Evolutionary conservation across 2,888 invertebrate species (phyloP).

Genomic region (Ectemnius lituratus): DNA sequence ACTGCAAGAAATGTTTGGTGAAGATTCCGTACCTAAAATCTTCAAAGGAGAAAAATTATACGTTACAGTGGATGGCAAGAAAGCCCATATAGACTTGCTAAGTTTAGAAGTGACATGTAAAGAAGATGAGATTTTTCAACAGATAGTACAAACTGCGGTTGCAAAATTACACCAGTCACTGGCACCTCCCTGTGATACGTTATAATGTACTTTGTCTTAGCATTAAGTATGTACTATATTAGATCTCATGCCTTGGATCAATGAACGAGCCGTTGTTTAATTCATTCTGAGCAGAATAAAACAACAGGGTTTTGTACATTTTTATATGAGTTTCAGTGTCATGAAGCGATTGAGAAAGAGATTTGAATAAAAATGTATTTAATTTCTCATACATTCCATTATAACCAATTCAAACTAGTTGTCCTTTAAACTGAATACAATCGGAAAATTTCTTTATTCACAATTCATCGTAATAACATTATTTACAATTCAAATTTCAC

Average conservation of each 20-base stretch:
- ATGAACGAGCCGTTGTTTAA: neutral
- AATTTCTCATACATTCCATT: conserved; percentile 4
- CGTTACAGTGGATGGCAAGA: conserved; percentile 90
- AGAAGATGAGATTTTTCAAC: conserved; percentile 89
- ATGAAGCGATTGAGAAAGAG: conserved; percentile 13
- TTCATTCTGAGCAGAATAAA: no score
- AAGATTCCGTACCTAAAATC: conserved; percentile 94
- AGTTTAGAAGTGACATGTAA: conserved; percentile 89
- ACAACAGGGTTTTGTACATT: no score
- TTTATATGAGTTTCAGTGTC: conserved; percentile 18
- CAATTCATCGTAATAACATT: no score
- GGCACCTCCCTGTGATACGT: conserved; percentile 79
- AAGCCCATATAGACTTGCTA: conserved; percentile 90
- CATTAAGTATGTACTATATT: conserved; percentile 4
- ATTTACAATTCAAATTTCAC: conserved; percentile 29
- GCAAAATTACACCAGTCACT: conserved; percentile 91
- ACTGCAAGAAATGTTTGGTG: conserved; percentile 97
- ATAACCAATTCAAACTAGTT: neutral
- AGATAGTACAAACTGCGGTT: conserved; percentile 91
- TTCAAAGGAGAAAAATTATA: conserved; percentile 93
- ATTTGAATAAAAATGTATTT: conserved; percentile 8
- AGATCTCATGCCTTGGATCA: conserved; percentile 1
- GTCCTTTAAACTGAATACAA: no score
- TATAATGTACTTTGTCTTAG: conserved; percentile 48
- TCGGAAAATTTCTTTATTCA: no score